A percentile compares a stretch with the other conserved stretches of the same genome.
Conservation (phyloP, 1,140 invertebrate genomes). For the Cotesia vestalis region DNA sequence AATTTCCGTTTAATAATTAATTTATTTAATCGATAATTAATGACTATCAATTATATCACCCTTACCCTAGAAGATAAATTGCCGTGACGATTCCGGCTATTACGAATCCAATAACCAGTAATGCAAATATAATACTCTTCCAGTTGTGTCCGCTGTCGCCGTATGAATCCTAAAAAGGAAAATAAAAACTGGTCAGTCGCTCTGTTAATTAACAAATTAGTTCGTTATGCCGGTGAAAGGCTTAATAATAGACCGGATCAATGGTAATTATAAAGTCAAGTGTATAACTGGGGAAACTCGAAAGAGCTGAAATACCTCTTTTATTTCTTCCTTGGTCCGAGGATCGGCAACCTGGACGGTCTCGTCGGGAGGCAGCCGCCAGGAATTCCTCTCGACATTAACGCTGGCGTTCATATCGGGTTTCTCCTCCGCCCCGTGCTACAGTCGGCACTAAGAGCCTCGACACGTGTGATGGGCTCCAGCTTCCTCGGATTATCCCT, state of each 20-base stretch:
- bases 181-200: slow-evolving; percentile 48
- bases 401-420: slow-evolving; percentile 83
- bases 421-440: slow-evolving; percentile 32
- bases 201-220: not conserved
- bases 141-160: slow-evolving; percentile 84
- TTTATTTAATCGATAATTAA: slow-evolving; percentile 5
- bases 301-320: slow-evolving; percentile 46
- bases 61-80: slow-evolving; percentile 83
- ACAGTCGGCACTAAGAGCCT: not conserved
- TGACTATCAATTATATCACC: slow-evolving; percentile 32
- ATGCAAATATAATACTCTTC: slow-evolving; percentile 84
- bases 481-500: not conserved
- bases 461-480: slow-evolving; percentile 20
- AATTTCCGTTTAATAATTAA: not conserved
- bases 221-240: not conserved
- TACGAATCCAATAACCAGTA: slow-evolving; percentile 84
- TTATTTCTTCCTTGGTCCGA: slow-evolving; percentile 78
- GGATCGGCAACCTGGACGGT: slow-evolving; percentile 87
- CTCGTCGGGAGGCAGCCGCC: slow-evolving; percentile 87
- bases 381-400: slow-evolving; percentile 82
- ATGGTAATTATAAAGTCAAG: no score
- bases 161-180: slow-evolving; percentile 65
- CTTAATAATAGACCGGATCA: not conserved
- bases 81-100: slow-evolving; percentile 85
- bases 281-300: not conserved